Conservation (phyloP, 2,113 vertebrate species). For the Ancistrus triradiatus region DNA sequence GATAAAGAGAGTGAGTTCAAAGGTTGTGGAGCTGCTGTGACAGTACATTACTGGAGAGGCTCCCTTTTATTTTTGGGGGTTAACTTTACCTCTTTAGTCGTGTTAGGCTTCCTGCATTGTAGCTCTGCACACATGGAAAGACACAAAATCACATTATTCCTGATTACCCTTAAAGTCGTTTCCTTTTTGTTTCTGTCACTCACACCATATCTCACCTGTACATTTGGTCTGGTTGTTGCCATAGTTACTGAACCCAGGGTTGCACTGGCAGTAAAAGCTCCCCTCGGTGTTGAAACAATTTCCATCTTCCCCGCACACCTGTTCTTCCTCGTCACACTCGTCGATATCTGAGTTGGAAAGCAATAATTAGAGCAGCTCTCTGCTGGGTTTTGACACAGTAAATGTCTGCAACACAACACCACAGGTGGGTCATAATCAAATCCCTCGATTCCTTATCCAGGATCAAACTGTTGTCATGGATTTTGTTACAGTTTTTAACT, state of each 20-base stretch:
- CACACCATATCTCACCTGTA: conserved; percentile 51
- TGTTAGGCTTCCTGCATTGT: conserved; percentile 3
- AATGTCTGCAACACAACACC: too few species aligned
- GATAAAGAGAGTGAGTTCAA: neutral
- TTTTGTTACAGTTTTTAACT: too few species aligned
- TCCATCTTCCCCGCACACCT: conserved; percentile 55
- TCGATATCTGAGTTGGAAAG: conserved; percentile 57
- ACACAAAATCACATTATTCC: neutral
- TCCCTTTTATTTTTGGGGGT: neutral
- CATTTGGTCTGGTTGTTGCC: conserved; percentile 51
- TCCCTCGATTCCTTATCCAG: too few species aligned
- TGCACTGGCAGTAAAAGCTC: conserved; percentile 60
- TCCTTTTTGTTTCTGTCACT: too few species aligned
- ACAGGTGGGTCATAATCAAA: too few species aligned
- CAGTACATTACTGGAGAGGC: neutral
- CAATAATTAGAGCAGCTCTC: too few species aligned
- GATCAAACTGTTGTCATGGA: too few species aligned
- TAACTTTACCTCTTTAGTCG: conserved; percentile 2
- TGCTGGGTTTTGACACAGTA: too few species aligned
- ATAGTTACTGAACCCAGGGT: conserved; percentile 59
- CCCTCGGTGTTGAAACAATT: conserved; percentile 52
- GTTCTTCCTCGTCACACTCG: conserved; percentile 48
- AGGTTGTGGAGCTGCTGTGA: neutral
- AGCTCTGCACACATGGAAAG: conserved; percentile 10
- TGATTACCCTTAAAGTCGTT: too few species aligned